Conservation (phyloP, 1,140 invertebrate genomes). For the Leguminivora glycinivorella region DNA sequence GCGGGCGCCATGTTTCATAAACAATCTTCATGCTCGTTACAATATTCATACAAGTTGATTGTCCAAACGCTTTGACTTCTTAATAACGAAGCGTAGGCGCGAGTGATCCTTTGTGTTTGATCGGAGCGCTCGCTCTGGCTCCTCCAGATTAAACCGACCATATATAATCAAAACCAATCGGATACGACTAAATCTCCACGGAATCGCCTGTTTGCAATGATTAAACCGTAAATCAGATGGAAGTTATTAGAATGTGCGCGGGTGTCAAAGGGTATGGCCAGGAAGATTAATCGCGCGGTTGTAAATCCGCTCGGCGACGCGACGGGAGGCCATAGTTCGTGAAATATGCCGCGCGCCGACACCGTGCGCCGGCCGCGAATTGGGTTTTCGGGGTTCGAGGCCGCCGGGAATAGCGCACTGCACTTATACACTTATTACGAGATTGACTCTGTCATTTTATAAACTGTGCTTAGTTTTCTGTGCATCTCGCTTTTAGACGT, state of each 20-base stretch:
- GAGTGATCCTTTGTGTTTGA: not conserved
- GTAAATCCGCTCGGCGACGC: conserved; percentile 15
- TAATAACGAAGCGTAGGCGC: not conserved
- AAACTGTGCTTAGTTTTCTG: too few species aligned
- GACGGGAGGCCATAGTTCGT: conserved; percentile 3
- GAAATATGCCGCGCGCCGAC: not conserved
- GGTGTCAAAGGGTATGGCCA: conserved; percentile 15
- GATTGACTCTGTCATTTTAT: too few species aligned
- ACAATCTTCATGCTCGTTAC: not conserved
- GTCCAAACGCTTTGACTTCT: not conserved
- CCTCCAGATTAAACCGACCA: not conserved
- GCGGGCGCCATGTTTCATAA: not conserved
- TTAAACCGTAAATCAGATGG: conserved; percentile 20
- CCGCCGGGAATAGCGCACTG: not conserved
- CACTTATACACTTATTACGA: too few species aligned
- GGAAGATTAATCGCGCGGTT: conserved; percentile 22
- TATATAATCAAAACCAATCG: not conserved
- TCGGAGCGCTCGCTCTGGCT: not conserved
- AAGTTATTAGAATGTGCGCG: conserved; percentile 13
- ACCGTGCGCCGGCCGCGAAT: not conserved
- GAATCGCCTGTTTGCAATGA: not conserved
- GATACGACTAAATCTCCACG: not conserved
- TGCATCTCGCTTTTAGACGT: too few species aligned
- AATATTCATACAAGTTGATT: not conserved
- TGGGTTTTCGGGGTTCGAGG: too few species aligned